Evolutionary conservation across 2,113 vertebrate species (phyloP).

Genomic region (Agapornis roseicollis): DNA sequence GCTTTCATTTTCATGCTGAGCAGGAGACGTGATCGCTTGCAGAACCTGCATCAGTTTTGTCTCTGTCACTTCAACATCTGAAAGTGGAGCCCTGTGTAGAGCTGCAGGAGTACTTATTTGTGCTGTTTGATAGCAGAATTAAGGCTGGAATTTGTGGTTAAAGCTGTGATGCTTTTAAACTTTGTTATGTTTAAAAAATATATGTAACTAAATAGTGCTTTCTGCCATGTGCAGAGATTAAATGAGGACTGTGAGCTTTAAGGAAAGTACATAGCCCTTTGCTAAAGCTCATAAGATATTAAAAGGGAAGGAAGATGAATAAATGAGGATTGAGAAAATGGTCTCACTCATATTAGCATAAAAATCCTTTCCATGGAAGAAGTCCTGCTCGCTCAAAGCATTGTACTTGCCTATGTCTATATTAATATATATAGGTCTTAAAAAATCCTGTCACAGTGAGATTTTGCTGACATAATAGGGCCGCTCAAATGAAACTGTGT

Average conservation of each 20-base stretch:
- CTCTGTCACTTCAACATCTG: neutral
- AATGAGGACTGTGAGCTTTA: neutral
- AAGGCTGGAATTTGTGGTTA: neutral
- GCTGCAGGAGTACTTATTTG: neutral
- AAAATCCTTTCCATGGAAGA: neutral
- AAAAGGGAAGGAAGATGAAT: neutral
- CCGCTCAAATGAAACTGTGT: too few species aligned
- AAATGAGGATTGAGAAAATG: neutral
- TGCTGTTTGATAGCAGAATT: neutral
- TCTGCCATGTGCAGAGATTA: neutral
- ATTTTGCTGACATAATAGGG: neutral
- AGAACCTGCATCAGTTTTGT: neutral
- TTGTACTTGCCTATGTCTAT: neutral
- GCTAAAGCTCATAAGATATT: neutral
- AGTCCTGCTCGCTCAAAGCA: neutral
- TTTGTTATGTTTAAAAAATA: neutral
- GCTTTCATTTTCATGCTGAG: too few species aligned
- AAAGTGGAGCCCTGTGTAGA: rapidly evolving
- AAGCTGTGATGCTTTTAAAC: neutral
- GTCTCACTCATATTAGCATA: rapidly evolving
- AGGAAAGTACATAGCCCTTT: neutral
- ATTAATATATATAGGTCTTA: neutral
- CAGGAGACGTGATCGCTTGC: neutral
- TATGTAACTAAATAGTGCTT: neutral
- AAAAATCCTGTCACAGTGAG: neutral